A percentile compares a stretch with the other conserved stretches of the same genome.
Conservation (phyloP, 2,113 vertebrate species). For the Pogona vitticeps region DNA sequence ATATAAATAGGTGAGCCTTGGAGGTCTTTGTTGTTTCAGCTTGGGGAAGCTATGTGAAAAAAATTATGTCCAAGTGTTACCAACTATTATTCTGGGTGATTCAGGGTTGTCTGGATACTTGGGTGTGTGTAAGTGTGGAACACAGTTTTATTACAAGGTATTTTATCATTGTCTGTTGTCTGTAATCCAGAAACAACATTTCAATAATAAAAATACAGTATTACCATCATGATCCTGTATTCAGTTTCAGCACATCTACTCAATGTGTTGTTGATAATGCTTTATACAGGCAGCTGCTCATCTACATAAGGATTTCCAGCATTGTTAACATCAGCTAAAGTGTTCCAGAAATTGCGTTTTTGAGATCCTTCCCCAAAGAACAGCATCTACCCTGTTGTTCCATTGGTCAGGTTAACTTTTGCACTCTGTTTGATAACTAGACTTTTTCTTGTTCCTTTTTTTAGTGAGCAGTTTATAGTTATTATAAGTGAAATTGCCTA, state of each 20-base stretch:
- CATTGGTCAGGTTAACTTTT: conserved; percentile 54
- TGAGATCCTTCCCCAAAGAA: conserved; percentile 54
- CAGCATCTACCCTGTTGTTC: conserved; percentile 40
- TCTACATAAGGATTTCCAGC: conserved; percentile 30
- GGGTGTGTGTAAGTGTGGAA: neutral
- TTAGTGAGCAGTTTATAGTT: conserved; percentile 1
- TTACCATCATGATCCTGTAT: neutral
- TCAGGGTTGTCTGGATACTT: neutral
- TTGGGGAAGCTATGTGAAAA: neutral
- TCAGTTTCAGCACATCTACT: neutral
- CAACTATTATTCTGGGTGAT: neutral
- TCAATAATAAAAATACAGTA: neutral
- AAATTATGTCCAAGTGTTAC: neutral
- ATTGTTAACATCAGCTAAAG: conserved; percentile 47
- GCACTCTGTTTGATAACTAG: conserved; percentile 31
- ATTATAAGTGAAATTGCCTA: neutral
- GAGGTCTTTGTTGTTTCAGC: neutral
- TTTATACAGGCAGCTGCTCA: neutral
- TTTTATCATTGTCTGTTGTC: neutral
- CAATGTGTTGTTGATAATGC: conserved; percentile 32
- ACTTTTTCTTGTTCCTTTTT: neutral
- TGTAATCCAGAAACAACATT: neutral
- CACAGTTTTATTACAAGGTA: too few species aligned
- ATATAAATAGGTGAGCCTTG: neutral
- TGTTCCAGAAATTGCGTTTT: neutral